Percentiles rank a stretch among this genome's conserved stretches.
Evolutionary conservation across 35 echinoderm and acorn worm genomes (phyloP).

Genomic region (Apostichopus parvimensis): DNA sequence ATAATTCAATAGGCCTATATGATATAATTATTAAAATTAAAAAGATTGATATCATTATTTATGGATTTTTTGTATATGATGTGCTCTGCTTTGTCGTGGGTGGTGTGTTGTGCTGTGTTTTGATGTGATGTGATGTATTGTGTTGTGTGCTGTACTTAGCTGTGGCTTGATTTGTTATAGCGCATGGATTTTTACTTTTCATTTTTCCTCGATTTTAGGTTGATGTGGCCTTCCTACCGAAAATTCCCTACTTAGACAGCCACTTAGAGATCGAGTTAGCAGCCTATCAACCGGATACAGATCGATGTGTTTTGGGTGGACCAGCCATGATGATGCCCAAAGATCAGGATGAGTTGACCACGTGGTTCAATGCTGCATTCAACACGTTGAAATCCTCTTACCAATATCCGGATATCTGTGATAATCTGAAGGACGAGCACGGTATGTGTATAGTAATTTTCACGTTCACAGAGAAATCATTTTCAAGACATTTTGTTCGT

Average conservation of each 20-base stretch:
- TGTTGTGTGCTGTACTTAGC: too few relatives aligned
- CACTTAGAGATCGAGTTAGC: neutral
- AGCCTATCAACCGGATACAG: neutral
- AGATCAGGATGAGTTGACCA: neutral
- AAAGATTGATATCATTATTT: neutral
- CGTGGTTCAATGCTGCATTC: constrained; percentile 39
- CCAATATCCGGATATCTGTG: neutral
- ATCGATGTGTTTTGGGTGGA: constrained; percentile 29
- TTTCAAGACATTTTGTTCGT: too few relatives aligned
- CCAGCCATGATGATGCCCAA: constrained; percentile 30
- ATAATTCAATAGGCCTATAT: too few relatives aligned
- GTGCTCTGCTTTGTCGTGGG: neutral
- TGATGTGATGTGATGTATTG: neutral
- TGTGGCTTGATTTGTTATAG: neutral
- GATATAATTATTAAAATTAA: too few relatives aligned
- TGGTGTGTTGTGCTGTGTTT: neutral
- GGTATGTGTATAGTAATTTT: neutral
- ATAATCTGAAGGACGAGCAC: constrained; percentile 20
- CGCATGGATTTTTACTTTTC: neutral
- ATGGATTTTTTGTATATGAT: neutral
- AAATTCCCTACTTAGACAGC: neutral
- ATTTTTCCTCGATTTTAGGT: neutral
- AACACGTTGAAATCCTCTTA: neutral
- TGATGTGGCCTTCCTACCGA: constrained; percentile 20
- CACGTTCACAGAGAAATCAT: too few relatives aligned